Evolutionary conservation across 2,113 vertebrate genomes (phyloP), one percentile per base, ranked within the genome.

Genomic region (Eleginops maclovinus): DNA sequence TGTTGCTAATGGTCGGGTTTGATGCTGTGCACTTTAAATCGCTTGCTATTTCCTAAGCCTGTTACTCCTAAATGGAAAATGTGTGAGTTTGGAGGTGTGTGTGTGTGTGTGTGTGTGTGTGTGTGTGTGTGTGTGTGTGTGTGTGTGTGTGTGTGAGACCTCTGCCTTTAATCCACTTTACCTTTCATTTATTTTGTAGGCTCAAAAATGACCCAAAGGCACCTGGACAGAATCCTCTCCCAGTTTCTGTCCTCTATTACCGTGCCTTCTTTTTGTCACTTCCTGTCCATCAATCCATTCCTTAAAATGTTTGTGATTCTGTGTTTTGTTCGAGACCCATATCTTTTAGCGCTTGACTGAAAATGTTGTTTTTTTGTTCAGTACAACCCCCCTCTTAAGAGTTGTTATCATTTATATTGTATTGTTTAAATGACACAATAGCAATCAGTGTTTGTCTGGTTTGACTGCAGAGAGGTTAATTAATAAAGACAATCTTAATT

Each of bases 131-230:
- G 50, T 55, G 65, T 54, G 54, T 66, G 41, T 56, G 24, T 50
- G 76, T 75, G 67, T 22, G 47, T 49, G 74, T 69, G 66, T 71
- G 72, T 68, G 46, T 75, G 73, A 61, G 81, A 89, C 88, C 87
- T 75, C 77, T 83, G 75, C 51, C 79, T 91, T 88, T 91, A 91
- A 93, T 91, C 89, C 89, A 90, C 79, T 93, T 92, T 90, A 79
- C 63, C 81, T 83, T 87, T 90, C 72, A 91, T 91, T 92, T 87
- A 65, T 82, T 75, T 90, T 85, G 64, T 61, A 54, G 81, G 72
- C 67, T 89, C 77, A 77, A 14, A 86, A 68, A 71, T 88, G 85
- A 90, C 88, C 85, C 75, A 63, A 36, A 40, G 55, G 67, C 74
- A 75, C 69, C 74, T 71, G 72, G 46, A 50, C 19, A 63, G 26